phyloP scores from a whole-genome alignment of 2,888 invertebrate species.

The Tachina lurida region DNA sequence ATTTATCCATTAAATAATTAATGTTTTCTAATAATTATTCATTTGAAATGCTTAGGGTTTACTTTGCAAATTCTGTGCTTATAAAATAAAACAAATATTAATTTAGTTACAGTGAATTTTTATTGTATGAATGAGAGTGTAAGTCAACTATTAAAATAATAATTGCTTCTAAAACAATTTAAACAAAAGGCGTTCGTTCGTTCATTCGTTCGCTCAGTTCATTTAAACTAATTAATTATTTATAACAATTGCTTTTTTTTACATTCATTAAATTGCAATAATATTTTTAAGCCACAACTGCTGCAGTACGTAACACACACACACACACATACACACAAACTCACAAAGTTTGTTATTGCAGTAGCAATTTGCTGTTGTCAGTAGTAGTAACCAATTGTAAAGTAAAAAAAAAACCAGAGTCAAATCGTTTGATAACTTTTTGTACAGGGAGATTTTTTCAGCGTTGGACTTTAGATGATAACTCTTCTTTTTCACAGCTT shows the following conservation, averaged over 20 bases:
- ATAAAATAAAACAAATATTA: constrained; percentile 36
- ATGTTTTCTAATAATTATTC: constrained; percentile 33
- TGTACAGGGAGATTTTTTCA: not conserved
- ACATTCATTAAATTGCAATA: constrained; percentile 55
- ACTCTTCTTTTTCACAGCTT: no score
- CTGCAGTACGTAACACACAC: no score
- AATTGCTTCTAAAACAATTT: constrained; percentile 38
- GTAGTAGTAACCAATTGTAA: constrained; percentile 44
- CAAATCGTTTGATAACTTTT: constrained; percentile 14
- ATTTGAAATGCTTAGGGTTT: constrained; percentile 13
- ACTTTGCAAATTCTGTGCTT: constrained; percentile 10
- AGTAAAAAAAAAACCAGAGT: not conserved
- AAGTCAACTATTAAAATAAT: constrained; percentile 8
- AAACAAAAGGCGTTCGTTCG: constrained; percentile 54
- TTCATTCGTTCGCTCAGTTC: constrained; percentile 39
- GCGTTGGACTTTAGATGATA: not conserved
- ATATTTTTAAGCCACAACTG: constrained; percentile 32
- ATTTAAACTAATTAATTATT: constrained; percentile 66
- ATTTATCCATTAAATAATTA: constrained; percentile 25
- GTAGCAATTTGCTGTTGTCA: constrained; percentile 44
- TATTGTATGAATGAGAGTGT: not conserved
- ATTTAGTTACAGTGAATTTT: not conserved
- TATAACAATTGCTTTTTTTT: constrained; percentile 57
- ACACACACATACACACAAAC: not conserved
- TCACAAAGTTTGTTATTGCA: constrained; percentile 10